A percentile compares a stretch with the other conserved stretches of the same genome.
These are phyloP conservation scores for Solenodon paradoxus DNA, from an alignment of 2,113 vertebrate species.

Conservation along the genomic window DNA sequence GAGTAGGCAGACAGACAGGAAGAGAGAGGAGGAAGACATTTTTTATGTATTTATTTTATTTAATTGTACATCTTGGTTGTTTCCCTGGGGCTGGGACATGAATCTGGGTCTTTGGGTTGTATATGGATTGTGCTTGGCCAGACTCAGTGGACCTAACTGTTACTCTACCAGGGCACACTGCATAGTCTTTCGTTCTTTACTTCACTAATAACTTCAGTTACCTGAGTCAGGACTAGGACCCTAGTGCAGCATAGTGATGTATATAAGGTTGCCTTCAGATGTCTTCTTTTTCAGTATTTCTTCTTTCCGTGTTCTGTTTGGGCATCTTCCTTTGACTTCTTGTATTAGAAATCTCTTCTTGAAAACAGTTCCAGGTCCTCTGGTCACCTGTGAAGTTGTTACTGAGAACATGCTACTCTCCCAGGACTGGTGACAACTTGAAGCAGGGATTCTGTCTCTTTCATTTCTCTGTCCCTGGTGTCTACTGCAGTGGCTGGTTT, in stretches of 20 bases:
- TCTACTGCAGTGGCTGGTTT: background rate
- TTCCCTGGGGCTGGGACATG: too few relatives aligned
- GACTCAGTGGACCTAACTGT: too few relatives aligned
- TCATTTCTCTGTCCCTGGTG: background rate
- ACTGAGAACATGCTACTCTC: background rate
- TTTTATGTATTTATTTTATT: too few relatives aligned
- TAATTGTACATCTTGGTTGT: too few relatives aligned
- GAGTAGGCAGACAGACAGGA: too few relatives aligned
- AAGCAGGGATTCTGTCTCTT: background rate
- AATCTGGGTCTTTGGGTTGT: too few relatives aligned
- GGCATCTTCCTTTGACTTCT: background rate
- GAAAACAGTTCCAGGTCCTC: background rate
- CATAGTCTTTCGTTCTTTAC: background rate
- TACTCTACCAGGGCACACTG: too few relatives aligned
- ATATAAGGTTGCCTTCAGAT: background rate
- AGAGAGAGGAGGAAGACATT: too few relatives aligned
- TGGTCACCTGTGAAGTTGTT: background rate
- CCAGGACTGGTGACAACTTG: background rate
- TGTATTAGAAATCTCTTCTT: background rate
- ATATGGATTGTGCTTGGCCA: too few relatives aligned
- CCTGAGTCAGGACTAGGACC: background rate
- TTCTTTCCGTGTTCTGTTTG: background rate
- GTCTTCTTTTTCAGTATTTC: background rate
- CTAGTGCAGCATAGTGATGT: too few relatives aligned
- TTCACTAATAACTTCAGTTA: background rate